These are phyloP conservation scores for Lasiurus cinereus DNA, from an alignment of 2,113 vertebrate genomes.

Conservation along the genomic window DNA sequence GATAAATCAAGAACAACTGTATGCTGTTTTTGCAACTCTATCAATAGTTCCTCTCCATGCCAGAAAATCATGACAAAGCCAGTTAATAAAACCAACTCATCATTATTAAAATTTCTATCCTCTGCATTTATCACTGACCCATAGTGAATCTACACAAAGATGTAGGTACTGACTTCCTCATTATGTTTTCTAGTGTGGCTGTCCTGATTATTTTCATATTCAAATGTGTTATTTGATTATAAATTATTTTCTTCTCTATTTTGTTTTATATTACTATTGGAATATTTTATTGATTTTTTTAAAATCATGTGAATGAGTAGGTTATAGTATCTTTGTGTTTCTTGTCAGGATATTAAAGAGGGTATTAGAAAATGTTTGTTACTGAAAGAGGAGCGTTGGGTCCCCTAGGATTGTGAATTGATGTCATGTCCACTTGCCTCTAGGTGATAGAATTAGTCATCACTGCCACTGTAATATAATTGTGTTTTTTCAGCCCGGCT, in stretches of 20 bases:
- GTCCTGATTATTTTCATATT: constrained; percentile 20
- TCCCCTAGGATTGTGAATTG: not conserved
- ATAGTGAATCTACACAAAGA: not conserved
- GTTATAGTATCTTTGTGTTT: not conserved
- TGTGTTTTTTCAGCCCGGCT: not conserved
- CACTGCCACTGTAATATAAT: not conserved
- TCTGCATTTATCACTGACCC: not conserved
- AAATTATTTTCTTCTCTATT: not conserved
- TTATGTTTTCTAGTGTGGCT: not conserved
- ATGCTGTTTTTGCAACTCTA: not conserved
- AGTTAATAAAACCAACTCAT: not conserved
- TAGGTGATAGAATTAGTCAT: not conserved
- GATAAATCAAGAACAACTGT: not conserved
- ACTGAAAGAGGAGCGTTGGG: not conserved
- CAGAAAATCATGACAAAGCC: constrained; percentile 18
- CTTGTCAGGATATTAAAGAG: not conserved
- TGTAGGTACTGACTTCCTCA: not conserved
- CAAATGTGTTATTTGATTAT: constrained; percentile 13
- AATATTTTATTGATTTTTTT: not conserved
- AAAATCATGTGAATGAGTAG: not conserved
- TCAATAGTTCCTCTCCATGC: not conserved
- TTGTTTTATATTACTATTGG: not conserved
- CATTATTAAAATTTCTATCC: not conserved
- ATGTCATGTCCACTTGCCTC: not conserved
- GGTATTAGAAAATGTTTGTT: not conserved